These are phyloP conservation scores for Branchipolynoe longqiensis DNA, from an alignment of 2,888 invertebrate species.

Conservation along the genomic window DNA sequence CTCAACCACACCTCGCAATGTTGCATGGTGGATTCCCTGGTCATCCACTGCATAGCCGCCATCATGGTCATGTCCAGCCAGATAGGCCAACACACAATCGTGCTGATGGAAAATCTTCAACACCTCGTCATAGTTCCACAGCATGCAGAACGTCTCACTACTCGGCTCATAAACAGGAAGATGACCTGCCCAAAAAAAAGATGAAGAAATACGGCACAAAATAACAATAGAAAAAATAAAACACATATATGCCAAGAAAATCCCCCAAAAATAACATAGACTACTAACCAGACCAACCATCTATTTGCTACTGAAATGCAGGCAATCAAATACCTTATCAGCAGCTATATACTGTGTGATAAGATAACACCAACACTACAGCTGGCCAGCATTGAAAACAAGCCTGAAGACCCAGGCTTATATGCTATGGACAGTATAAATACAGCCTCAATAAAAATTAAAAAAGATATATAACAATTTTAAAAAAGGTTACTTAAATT, in stretches of 20 bases:
- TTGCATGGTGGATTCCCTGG: slow-evolving; percentile 79
- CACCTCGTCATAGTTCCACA: slow-evolving; percentile 81
- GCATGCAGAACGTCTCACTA: slow-evolving; percentile 71
- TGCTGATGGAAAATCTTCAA: slow-evolving; percentile 74
- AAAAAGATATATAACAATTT: not conserved
- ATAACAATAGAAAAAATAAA: not conserved
- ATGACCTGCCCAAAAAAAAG: slow-evolving; percentile 73
- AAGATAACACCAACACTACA: too few species aligned
- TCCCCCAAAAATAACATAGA: too few species aligned
- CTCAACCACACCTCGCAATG: slow-evolving; percentile 73
- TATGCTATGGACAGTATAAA: not conserved
- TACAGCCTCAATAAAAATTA: not conserved
- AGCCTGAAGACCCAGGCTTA: too few species aligned
- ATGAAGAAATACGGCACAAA: not conserved
- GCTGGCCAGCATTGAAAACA: too few species aligned
- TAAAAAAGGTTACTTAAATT: too few species aligned
- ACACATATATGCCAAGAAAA: too few species aligned
- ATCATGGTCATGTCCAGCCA: slow-evolving; percentile 81
- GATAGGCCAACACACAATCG: slow-evolving; percentile 77
- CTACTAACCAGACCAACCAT: too few species aligned
- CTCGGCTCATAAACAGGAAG: slow-evolving; percentile 73
- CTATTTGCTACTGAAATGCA: too few species aligned
- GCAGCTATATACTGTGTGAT: too few species aligned
- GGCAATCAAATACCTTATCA: too few species aligned
- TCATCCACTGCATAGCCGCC: slow-evolving; percentile 76